phyloP scores from a whole-genome alignment of 2,113 vertebrate species.

The Pedetes capensis region DNA sequence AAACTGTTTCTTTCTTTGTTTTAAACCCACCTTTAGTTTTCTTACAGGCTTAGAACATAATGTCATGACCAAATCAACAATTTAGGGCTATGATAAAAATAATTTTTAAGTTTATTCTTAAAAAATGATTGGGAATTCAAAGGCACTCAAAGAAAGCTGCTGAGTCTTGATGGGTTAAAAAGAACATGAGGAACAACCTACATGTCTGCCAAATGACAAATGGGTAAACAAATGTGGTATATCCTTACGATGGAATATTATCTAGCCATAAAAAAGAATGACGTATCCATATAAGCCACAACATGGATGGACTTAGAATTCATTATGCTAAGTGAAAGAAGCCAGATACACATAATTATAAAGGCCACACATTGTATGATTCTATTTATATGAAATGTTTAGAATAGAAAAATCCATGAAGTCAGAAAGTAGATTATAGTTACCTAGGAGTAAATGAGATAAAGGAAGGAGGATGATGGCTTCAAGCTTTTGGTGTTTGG shows the following conservation, averaged over 20 bases:
- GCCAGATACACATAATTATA: background rate
- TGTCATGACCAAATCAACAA: background rate
- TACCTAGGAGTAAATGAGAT: background rate
- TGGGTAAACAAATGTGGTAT: background rate
- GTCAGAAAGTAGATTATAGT: background rate
- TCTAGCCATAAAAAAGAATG: background rate
- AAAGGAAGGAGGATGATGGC: background rate
- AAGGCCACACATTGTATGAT: background rate
- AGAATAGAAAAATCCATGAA: background rate
- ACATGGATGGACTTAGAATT: accelerated
- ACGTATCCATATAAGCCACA: background rate
- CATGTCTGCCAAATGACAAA: background rate
- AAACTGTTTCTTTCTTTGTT: background rate
- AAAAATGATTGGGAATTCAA: background rate
- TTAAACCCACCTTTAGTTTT: background rate
- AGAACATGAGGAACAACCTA: background rate
- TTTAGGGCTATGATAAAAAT: background rate
- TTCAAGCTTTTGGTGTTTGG: background rate
- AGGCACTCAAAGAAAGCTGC: background rate
- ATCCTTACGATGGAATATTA: accelerated
- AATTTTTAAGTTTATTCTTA: background rate
- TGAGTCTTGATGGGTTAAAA: background rate
- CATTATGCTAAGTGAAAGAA: background rate
- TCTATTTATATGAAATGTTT: background rate
- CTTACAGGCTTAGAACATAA: background rate